These are phyloP conservation scores for Cheilosia soror DNA, from an alignment of 2,888 invertebrate genomes.

Conservation along the genomic window DNA sequence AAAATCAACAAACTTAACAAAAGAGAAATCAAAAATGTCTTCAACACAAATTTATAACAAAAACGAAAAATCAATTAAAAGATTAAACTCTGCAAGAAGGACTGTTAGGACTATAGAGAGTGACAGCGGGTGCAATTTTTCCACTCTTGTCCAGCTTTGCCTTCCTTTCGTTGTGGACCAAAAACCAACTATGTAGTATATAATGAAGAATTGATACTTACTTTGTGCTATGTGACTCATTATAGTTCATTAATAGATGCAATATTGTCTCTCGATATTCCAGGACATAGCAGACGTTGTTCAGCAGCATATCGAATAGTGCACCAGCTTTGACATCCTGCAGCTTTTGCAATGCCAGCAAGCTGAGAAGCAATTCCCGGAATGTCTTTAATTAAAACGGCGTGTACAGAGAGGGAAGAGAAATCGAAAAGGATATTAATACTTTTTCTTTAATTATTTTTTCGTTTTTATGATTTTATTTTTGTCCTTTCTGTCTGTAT, in stretches of 20 bases:
- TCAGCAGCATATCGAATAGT: conserved; percentile 93
- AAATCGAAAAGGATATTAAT: conserved; percentile 60
- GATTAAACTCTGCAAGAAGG: background rate
- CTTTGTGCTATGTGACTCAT: conserved; percentile 94
- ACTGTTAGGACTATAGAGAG: background rate
- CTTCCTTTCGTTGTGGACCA: conserved; percentile 76
- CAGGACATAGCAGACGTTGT: conserved; percentile 95
- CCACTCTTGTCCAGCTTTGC: background rate
- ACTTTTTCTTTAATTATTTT: conserved; percentile 55
- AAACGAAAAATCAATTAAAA: background rate
- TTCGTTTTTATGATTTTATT: conserved; percentile 10
- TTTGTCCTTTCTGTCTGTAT: background rate
- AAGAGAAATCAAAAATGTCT: background rate
- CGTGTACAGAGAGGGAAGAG: conserved; percentile 15
- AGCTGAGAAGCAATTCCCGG: conserved; percentile 92
- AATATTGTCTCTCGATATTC: conserved; percentile 97
- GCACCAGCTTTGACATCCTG: conserved; percentile 89
- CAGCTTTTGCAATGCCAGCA: conserved; percentile 92
- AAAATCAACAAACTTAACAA: background rate
- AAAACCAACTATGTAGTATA: conserved; percentile 1
- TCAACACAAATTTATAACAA: background rate
- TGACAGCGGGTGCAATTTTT: background rate
- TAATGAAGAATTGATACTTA: conserved; percentile 82
- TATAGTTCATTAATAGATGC: conserved; percentile 91
- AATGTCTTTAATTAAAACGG: conserved; percentile 85